Base-by-base conservation (phyloP, 2,888 invertebrate species). In the Heliconius erato region DNA sequence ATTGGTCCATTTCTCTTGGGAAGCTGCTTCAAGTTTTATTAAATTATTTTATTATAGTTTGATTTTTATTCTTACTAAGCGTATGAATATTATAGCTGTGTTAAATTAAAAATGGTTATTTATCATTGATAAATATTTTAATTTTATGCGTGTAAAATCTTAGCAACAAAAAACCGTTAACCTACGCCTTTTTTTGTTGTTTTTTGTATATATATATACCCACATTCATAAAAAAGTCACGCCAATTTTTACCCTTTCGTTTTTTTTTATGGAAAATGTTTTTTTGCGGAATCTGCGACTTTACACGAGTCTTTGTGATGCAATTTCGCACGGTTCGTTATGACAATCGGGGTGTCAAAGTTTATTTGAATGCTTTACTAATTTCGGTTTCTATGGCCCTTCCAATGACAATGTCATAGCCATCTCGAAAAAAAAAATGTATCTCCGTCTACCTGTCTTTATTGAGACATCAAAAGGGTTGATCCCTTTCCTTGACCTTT, bases 251-350 rank as follows among this genome's bases (percentile, higher is more conserved):
- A 87, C 92, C 93, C 92, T 91, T 92, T 92, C 87, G 86, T 85
- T 91, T 90, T 86, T 91, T 90, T 88, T 88, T 82, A 40, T 74
- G 76, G 85, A 89, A 90, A 88, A 87, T 81, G 5, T 67, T 74
- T 89, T 87, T 79, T 16, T 28, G 28, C 67, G 26, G 71, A 82
- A 74, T 79, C 77, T 79, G 32, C 49, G 80, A 90, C 91, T 89
- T 89, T 87, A 83, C 78, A 63, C 81, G 83, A 49, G 77, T 86
- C 88, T 88, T 93, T 94, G 92, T 94, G 86, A 80, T 67, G 86
- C 40, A 92, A 95, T 95, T 95, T 95, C 96, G 94, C 96, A 96
- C 95, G 96, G 95, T 94, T 94, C 89, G 93, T 95, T 94, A 90
- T 87, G 86, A 90, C 89, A 90, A 90, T 89, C 87, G 87, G 88